Conservation (phyloP, 2,888 invertebrate genomes). For the Caenorhabditis parvicauda region DNA sequence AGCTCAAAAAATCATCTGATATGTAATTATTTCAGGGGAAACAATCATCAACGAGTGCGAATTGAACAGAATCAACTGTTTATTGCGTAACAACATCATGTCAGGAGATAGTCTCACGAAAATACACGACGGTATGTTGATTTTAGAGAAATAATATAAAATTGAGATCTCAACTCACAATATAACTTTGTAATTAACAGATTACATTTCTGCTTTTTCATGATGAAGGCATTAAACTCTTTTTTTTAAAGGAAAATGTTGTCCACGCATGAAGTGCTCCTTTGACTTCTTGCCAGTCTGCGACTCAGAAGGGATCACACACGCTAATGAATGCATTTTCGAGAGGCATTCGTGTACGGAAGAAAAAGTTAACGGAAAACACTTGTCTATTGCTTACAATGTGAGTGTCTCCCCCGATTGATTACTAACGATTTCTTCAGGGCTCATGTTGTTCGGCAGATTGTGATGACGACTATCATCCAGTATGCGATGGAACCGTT, state of each 20-base stretch:
- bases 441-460: slow-evolving; percentile 40
- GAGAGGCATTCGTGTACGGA: slow-evolving; percentile 40
- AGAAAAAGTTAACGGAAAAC: slow-evolving; percentile 21
- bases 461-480: slow-evolving; percentile 32
- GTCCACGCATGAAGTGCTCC: slow-evolving; percentile 27
- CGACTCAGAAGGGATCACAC: slow-evolving; percentile 40
- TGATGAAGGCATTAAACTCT: too few relatives aligned
- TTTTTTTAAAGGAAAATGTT: slow-evolving; percentile 41
- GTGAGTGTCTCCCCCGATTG: slow-evolving; percentile 3
- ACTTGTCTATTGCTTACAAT: slow-evolving; percentile 30
- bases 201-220: too few relatives aligned
- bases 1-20: background rate
- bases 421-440: slow-evolving; percentile 3
- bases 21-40: slow-evolving; percentile 22
- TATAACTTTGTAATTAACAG: too few relatives aligned
- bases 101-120: slow-evolving; percentile 18
- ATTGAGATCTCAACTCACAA: too few relatives aligned
- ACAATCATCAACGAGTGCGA: slow-evolving; percentile 51
- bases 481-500: slow-evolving; percentile 45
- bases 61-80: slow-evolving; percentile 43
- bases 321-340: slow-evolving; percentile 53
- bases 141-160: background rate
- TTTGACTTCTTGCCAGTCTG: slow-evolving; percentile 34
- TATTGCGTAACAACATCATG: slow-evolving; percentile 29
- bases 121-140: slow-evolving; percentile 31